These are phyloP conservation scores for Eupsittula cactorum DNA, from an alignment of 2,113 vertebrate species.

Conservation along the genomic window DNA sequence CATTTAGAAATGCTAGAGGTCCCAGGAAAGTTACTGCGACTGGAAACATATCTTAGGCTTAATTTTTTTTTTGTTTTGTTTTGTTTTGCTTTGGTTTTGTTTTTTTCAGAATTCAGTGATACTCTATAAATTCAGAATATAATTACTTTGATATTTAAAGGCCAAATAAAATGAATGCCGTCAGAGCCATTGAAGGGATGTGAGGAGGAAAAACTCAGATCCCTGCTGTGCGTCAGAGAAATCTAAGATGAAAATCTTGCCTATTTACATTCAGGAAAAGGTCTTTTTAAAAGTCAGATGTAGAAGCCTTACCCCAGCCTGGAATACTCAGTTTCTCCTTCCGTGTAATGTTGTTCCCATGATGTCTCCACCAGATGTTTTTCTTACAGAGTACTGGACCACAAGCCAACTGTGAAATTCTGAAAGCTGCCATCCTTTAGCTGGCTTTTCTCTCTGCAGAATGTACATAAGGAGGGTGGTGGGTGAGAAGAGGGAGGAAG, in stretches of 20 bases:
- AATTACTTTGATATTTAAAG: neutral
- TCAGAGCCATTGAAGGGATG: neutral
- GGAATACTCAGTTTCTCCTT: neutral
- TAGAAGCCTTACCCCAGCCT: neutral
- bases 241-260: neutral
- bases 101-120: neutral
- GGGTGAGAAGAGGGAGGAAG: rapidly evolving
- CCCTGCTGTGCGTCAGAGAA: neutral
- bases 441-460: neutral
- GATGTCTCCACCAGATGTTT: neutral
- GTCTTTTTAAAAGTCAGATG: neutral
- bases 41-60: neutral
- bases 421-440: neutral
- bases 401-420: neutral
- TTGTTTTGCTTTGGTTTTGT: neutral
- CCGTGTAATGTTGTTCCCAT: neutral
- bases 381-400: neutral
- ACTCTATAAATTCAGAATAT: neutral
- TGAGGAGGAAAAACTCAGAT: neutral
- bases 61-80: neutral
- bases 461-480: rapidly evolving
- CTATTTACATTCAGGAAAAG: neutral
- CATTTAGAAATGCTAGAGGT: neutral
- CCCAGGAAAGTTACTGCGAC: rapidly evolving
- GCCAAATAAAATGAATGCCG: neutral